Evolutionary conservation across 1,140 invertebrate species (phyloP), one percentile per base, ranked within the genome.

Genomic region (Aricia agestis): DNA sequence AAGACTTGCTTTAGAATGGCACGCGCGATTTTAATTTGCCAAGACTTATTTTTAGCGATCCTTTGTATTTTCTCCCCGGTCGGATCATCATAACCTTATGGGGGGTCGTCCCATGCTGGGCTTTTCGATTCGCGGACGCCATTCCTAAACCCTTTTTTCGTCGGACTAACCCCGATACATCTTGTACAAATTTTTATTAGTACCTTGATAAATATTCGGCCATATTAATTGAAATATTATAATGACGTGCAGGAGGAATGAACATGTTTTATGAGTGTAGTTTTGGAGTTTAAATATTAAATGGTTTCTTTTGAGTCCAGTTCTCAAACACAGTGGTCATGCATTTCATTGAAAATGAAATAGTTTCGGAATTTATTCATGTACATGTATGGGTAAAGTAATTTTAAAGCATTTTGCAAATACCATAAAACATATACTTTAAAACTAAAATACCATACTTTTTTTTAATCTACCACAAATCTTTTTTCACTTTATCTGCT

Each of bases 51-150:
- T 52, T 52, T 52, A 52, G 45, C 45, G 45, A 52, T 11, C 41
- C 45, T 52, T 52, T 52, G 45, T 52, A 13, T 52, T 42, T 52
- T 36, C 36, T 36, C 36, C 58, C 18, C 18, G 18, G 18, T n/a
- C 58, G 59, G 6, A 18, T 63, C 59, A 19, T 63, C 59, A 19
- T 18, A 63, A 63, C 59, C 10, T 18, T 19, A 63, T 25, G 19
- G 59, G 59, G 59, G 59, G 59, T 25, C 59, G 19, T 63, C 59
- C 18, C 59, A 63, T 63, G 59, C 59, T 19, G 59, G 5, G 59
- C 59, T 63, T 63, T 63, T 63, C 59, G 59, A 63, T 63, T 63
- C 59, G 59, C 59, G 59, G 59, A 63, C 59, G 59, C 59, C 59
- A 63, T 63, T 11, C 59, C 59, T 18, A 25, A 19, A 18, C 58